Evolutionary conservation across 1,140 invertebrate genomes (phyloP), one percentile per base, ranked within the genome.

Genomic region (Melanaphis sacchari): DNA sequence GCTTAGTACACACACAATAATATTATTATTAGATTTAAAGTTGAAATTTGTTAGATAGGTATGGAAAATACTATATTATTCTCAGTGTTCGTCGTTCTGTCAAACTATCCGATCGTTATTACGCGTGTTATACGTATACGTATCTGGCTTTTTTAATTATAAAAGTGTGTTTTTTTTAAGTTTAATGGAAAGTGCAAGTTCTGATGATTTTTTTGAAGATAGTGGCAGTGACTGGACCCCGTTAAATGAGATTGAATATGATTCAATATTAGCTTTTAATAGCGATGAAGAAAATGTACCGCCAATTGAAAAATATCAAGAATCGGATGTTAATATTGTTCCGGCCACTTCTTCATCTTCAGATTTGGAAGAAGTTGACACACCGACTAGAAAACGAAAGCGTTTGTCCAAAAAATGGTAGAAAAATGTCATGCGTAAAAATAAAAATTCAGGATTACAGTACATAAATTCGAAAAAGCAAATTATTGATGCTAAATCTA

Each of bases 281-380:
- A 76, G n/a, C 18, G 6, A 76, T 21, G 66, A 76, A 76, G n/a
- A 76, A 76, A 76, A 76, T 76, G 21, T 59, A 59, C 54, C n/a
- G 5, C 15, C n/a, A 76, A 36, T 36, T 76, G 66, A 76, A 36
- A 76, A 36, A 76, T 36, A 36, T 36, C 11, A 76, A 36, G n/a
- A 76, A 76, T 21, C n/a, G n/a, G 84, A 43, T 85, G 84, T 85
- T 85, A 85, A 43, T 85, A 85, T 85, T 85, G 7, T 85, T 85
- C 40, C 40, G 40, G 84, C 84, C 24, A 85, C 84, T 40, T 85
- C 40, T 40, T 43, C 84, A 85, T 43, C 40, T 85, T 85, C 82
- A 85, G 82, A 85, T 85, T 85, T 85, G 40, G 40, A 85, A 85
- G 18, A 85, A 41, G 38, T 85, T 85, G 11, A 85, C 38, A 85